Conservation (phyloP, 2,797 vertebrate genomes). For the Hyperoplus immaculatus region DNA sequence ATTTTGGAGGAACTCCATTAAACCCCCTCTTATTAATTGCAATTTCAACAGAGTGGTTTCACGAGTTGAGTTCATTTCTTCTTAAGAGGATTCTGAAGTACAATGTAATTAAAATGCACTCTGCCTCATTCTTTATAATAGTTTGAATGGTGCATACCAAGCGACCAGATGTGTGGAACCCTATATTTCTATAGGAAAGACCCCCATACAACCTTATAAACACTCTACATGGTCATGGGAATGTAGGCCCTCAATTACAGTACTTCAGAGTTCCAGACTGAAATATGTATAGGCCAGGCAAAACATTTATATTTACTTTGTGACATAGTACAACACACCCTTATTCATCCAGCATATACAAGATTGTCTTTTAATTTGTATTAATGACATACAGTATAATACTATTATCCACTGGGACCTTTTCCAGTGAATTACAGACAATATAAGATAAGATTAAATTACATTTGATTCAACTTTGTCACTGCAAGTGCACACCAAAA, state of each 20-base stretch:
- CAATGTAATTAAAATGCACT: constrained; percentile 78
- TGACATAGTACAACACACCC: background rate
- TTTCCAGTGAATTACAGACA: background rate
- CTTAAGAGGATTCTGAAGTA: constrained; percentile 77
- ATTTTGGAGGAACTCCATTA: constrained; percentile 63
- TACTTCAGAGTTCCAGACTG: background rate
- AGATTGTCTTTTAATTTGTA: constrained; percentile 7
- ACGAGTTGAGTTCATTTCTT: constrained; percentile 71
- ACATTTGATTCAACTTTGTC: too few relatives aligned
- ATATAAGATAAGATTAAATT: too few relatives aligned
- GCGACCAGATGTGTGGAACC: constrained; percentile 34
- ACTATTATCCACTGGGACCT: background rate
- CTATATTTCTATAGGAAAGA: constrained; percentile 16
- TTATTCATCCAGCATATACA: background rate
- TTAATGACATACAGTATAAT: background rate
- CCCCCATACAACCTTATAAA: background rate
- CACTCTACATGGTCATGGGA: background rate
- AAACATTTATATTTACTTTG: background rate
- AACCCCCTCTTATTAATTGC: constrained; percentile 68
- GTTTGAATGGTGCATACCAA: constrained; percentile 50
- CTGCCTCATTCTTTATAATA: constrained; percentile 62
- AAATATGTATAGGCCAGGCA: background rate
- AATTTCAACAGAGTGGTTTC: constrained; percentile 71
- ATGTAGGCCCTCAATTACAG: background rate
- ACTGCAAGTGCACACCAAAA: too few relatives aligned